Evolutionary conservation across 2,888 invertebrate species (phyloP), one percentile per base, ranked within the genome.

Genomic region (Margaritifera margaritifera): DNA sequence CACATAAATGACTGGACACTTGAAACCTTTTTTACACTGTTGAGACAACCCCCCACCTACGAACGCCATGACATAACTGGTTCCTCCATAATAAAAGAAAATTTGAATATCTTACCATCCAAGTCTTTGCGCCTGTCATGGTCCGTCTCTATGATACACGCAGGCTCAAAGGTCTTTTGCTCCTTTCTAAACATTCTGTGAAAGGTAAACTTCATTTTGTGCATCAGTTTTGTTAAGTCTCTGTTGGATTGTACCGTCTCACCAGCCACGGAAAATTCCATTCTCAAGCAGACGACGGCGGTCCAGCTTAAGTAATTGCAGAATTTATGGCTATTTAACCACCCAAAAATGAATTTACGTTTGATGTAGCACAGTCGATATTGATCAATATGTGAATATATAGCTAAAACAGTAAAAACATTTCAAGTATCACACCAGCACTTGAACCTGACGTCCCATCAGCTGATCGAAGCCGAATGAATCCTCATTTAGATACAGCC

Each of bases 101-200:
- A 71, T 64, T 64, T 62, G 57, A 62, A 50, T 50, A 64, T 71
- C 75, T 79, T 72, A 79, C 79, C 77, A 42, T 42, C 42, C 42
- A 42, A 24, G 63, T 61, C 31, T 72, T 65, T 8, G 66, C 66
- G 52, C 64, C 63, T 68, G 27, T 78, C 78, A 63, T 73, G 77
- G 58, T 78, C 80, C 50, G 76, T 74, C 58, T 80, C 80, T 18
- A 80, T 78, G 22, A 80, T 75, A 53, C 64, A 54, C 22, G 69
- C 27, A 61, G 64, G 61, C 18, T 31, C 63, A 50, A 52, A n/a
- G 25, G 64, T 66, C 50, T 67, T 68, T 6, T 65, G 59, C 25
- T 75, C 74, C 58, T 68, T 75, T n/a, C 55, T 63, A 27, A 74
- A 51, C 22, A 73, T 62, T 63, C 56, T 69, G 11, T 68, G 67